A percentile compares a stretch with the other conserved stretches of the same genome.
These are phyloP conservation scores for Aleiodes leptofemur DNA, from an alignment of 2,888 invertebrate genomes.

Conservation along the genomic window DNA sequence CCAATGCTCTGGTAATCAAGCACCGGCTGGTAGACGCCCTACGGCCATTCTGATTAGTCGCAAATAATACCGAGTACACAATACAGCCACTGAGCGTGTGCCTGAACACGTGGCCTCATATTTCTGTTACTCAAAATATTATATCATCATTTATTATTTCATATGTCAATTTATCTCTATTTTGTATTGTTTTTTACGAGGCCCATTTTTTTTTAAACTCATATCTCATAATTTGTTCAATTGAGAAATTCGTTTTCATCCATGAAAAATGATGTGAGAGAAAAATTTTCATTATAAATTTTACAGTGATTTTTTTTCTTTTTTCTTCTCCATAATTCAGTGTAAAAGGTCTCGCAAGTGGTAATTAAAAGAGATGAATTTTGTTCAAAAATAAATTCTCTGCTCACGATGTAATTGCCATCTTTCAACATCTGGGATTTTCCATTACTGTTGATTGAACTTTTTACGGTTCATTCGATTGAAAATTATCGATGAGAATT, in stretches of 20 bases:
- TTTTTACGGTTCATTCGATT: conserved; percentile 19
- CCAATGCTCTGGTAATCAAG: conserved; percentile 22
- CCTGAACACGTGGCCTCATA: conserved; percentile 32
- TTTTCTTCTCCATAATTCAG: too few relatives aligned
- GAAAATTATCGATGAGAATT: conserved; percentile 4
- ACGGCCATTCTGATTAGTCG: conserved; percentile 35
- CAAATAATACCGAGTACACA: conserved; percentile 34
- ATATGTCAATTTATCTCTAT: background rate
- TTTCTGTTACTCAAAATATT: conserved; percentile 31
- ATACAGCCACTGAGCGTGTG: conserved; percentile 35
- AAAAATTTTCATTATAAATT: conserved; percentile 6
- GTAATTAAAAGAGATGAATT: background rate
- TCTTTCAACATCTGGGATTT: conserved; percentile 15
- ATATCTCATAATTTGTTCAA: background rate
- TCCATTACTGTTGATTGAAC: conserved; percentile 17
- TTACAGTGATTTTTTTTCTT: background rate
- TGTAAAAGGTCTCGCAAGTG: too few relatives aligned
- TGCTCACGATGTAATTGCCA: conserved; percentile 1
- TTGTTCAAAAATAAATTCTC: background rate
- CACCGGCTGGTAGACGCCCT: conserved; percentile 36
- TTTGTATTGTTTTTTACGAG: background rate
- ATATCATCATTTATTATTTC: conserved; percentile 26
- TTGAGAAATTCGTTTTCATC: background rate
- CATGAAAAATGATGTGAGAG: background rate
- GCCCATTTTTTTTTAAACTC: too few relatives aligned